Percentiles rank a stretch among this genome's conserved stretches.
Evolutionary conservation across 2,113 vertebrate species (phyloP).

Genomic region (Lonchura striata): DNA sequence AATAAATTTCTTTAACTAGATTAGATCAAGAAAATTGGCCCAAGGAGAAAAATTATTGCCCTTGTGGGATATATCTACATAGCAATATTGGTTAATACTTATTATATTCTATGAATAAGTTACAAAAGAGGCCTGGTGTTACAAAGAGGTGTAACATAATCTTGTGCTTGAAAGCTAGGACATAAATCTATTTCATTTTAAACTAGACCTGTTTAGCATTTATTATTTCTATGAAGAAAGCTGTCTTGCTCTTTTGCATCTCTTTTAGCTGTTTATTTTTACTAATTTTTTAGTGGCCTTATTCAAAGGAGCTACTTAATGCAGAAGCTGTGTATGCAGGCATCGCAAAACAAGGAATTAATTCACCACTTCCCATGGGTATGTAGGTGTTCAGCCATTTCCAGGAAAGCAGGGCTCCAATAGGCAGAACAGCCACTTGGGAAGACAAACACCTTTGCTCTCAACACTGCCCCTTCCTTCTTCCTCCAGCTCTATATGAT

Average conservation of each 20-base stretch:
- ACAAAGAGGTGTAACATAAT: background rate
- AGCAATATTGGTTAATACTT: background rate
- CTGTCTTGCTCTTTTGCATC: fast-evolving
- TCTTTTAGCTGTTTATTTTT: background rate
- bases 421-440: fast-evolving
- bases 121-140: background rate
- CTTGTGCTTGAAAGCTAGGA: background rate
- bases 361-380: background rate
- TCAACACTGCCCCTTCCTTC: fast-evolving
- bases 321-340: background rate
- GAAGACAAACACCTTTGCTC: fast-evolving
- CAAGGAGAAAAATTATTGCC: background rate
- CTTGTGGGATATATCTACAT: background rate
- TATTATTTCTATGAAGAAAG: background rate
- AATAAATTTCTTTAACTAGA: background rate
- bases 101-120: background rate
- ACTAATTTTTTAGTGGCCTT: background rate
- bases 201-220: background rate
- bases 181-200: background rate
- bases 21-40: background rate
- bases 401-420: background rate
- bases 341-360: background rate
- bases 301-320: background rate
- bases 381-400: background rate
- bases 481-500: background rate